Percentiles rank a stretch among this genome's conserved stretches.
Evolutionary conservation across 2,797 vertebrate genomes (phyloP).

Genomic region (Melopsittacus undulatus): DNA sequence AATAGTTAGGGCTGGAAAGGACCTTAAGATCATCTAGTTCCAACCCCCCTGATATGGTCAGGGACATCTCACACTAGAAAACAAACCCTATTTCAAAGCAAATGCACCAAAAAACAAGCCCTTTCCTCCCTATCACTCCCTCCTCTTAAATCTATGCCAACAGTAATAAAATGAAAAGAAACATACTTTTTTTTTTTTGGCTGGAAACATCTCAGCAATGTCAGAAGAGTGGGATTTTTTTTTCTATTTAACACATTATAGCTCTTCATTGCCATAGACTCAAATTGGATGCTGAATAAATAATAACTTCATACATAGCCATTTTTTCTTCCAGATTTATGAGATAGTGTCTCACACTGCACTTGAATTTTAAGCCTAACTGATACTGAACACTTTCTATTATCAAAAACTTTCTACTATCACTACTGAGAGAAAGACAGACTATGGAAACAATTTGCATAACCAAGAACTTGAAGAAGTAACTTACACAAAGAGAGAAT

Average conservation of each 20-base stretch:
- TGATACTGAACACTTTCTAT: background rate
- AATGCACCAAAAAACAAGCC: background rate
- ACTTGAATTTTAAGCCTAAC: background rate
- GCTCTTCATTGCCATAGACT: background rate
- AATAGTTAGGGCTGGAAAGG: too few species aligned
- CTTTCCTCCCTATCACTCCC: background rate
- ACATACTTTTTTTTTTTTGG: background rate
- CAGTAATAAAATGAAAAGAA: background rate
- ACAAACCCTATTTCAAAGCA: background rate
- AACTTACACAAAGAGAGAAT: background rate
- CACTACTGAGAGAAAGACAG: background rate
- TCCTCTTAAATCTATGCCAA: background rate
- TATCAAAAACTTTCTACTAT: background rate
- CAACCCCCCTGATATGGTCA: background rate
- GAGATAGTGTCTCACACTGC: background rate
- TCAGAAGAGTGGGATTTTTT: background rate
- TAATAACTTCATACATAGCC: background rate
- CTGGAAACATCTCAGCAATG: background rate
- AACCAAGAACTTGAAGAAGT: background rate
- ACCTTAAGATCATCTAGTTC: too few species aligned
- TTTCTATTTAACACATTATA: background rate
- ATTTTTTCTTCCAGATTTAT: background rate
- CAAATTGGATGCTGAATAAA: background rate
- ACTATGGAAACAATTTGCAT: background rate
- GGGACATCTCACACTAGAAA: background rate